Percentiles rank a stretch among this genome's conserved stretches.
Evolutionary conservation across 2,797 vertebrate species (phyloP).

Genomic region (Falco naumanni): DNA sequence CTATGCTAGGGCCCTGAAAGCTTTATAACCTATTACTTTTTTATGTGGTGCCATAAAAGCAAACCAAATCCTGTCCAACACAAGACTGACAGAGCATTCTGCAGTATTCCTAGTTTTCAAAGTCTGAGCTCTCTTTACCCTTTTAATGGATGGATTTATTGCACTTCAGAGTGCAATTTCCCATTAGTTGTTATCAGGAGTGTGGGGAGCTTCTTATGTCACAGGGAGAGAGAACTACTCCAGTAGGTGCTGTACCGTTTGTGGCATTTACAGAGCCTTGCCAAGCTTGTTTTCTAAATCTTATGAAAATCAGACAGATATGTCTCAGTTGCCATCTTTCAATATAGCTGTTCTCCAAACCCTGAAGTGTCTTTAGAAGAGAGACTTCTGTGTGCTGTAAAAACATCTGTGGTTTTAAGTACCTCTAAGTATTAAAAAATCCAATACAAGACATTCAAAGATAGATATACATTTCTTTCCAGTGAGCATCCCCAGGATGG

Average conservation of each 20-base stretch:
- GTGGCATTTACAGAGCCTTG: neutral
- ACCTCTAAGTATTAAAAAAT: neutral
- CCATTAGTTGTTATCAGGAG: conserved; percentile 8
- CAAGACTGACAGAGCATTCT: conserved; percentile 12
- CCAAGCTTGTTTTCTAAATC: neutral
- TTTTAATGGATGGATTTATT: conserved; percentile 34
- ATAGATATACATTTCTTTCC: neutral
- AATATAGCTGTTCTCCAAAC: neutral
- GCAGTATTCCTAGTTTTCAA: neutral
- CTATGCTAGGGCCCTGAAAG: conserved; percentile 15
- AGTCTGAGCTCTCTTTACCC: neutral
- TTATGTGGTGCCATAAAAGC: conserved; percentile 45
- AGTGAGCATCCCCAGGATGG: neutral
- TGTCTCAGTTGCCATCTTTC: neutral
- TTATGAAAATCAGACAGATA: neutral
- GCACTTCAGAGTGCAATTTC: conserved; percentile 16
- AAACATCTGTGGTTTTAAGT: neutral
- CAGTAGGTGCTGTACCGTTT: neutral
- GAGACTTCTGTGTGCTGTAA: neutral
- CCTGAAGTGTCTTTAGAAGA: neutral
- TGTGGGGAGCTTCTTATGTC: neutral
- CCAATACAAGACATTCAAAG: neutral
- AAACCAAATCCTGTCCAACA: conserved; percentile 28
- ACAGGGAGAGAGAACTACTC: neutral
- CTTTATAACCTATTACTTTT: conserved; percentile 59